These are phyloP conservation scores for Lasioglossum calceatum DNA, from an alignment of 2,888 invertebrate species.

Conservation along the genomic window DNA sequence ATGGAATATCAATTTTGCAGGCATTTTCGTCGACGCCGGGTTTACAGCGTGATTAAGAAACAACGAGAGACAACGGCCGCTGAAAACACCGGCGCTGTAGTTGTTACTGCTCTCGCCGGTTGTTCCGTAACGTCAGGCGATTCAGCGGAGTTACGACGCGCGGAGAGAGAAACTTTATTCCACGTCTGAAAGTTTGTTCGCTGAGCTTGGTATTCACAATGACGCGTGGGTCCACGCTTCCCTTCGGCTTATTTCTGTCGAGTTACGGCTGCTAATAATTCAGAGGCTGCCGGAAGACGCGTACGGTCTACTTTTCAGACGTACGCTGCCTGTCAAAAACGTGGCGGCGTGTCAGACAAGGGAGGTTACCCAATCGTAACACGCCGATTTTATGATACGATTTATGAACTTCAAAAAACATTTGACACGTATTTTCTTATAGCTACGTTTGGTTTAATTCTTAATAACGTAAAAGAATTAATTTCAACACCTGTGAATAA, in stretches of 20 bases:
- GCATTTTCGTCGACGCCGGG: neutral
- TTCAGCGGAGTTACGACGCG: constrained; percentile 53
- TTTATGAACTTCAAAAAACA: no score
- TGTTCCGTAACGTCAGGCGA: constrained; percentile 54
- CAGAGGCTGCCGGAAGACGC: constrained; percentile 51
- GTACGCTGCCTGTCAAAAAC: constrained; percentile 48
- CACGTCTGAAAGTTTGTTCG: constrained; percentile 62
- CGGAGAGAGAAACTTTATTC: constrained; percentile 67
- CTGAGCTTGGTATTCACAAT: constrained; percentile 56
- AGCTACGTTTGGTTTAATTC: no score
- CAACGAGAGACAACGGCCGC: constrained; percentile 1
- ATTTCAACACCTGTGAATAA: neutral
- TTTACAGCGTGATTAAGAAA: constrained; percentile 25
- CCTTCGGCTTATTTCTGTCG: constrained; percentile 61
- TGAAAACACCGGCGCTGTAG: constrained; percentile 23
- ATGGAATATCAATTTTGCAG: constrained; percentile 13
- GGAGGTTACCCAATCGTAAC: no score
- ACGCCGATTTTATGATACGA: no score
- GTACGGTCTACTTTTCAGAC: constrained; percentile 29
- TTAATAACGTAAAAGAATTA: neutral
- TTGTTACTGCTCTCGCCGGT: constrained; percentile 38
- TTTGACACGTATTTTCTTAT: no score
- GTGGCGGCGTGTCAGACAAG: neutral
- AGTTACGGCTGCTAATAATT: constrained; percentile 62
- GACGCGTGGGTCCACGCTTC: constrained; percentile 51